Evolutionary conservation across 2,113 vertebrate genomes (phyloP), one percentile per base, ranked within the genome.

Genomic region (Pimephales promelas): DNA sequence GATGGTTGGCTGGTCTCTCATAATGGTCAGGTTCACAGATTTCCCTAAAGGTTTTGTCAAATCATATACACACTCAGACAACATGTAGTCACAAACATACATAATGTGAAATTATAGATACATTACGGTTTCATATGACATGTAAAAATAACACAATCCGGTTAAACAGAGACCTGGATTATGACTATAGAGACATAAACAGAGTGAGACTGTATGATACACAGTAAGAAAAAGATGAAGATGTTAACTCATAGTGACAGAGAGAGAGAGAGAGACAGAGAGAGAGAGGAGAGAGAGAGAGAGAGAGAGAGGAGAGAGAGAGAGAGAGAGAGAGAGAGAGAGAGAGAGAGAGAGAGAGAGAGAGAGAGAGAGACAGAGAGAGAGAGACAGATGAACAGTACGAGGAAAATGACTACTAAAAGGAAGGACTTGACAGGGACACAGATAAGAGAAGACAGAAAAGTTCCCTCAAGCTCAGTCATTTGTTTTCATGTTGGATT

Each of bases 211-310:
- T 45, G n/a, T 68, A 22, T 22, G 61, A 54, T 36, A 52, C 52
- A 68, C 13, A 52, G 73, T 56, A 28, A 40, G 31, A 77, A 24
- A 47, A 74, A 64, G 82, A 83, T 52, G 71, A 47, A 64, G 82
- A 83, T 52, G 59, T 16, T 81, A 81, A 81, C 45, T 54, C 45
- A 36, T 22, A 81, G 8, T 81, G 62, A 81, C 45, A 81, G 82
- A 49, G 56, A 71, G 79, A 81, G 31, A 22, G 20, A 56, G 59
- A 74, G 18, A 47, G 28, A 28, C 1, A 78, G 7, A 18, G 28
- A 28, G 1, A 78, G 11, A 18, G 36, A 54, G 47, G 59, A 74
- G 18, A 47, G 28, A 28, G 1, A 78, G 7, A 18, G 28, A 28
- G 1, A 78, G 11, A 18, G 36, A 54, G 47, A 66, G 59, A 74